Percentiles rank a stretch among this genome's conserved stretches.
Conservation (phyloP, 2,888 invertebrate genomes). For the Tanaodytes sp. region DNA sequence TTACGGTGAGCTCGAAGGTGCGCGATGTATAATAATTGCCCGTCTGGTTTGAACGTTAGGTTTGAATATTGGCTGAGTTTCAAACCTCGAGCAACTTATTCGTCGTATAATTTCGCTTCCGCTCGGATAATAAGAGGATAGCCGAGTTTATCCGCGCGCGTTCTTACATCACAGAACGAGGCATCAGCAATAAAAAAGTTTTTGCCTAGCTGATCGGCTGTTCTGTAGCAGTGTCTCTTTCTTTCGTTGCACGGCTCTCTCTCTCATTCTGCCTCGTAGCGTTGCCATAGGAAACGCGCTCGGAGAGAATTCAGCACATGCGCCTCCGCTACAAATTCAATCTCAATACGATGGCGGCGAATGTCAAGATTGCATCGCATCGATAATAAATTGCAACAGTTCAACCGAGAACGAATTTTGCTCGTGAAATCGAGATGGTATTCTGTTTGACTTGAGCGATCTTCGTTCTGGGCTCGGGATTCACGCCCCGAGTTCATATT, state of each 20-base stretch:
- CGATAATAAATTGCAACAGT: constrained; percentile 56
- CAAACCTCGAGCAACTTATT: not conserved
- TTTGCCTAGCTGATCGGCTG: constrained; percentile 25
- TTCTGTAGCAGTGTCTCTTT: too few relatives aligned
- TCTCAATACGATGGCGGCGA: constrained; percentile 56
- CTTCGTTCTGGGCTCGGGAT: too few relatives aligned
- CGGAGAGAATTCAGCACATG: constrained; percentile 28
- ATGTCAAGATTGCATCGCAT: constrained; percentile 56
- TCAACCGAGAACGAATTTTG: constrained; percentile 47
- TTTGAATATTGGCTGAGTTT: too few relatives aligned
- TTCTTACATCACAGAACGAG: not conserved
- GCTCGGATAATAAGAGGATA: constrained; percentile 11
- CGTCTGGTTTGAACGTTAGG: too few relatives aligned
- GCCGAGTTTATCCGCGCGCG: constrained; percentile 2
- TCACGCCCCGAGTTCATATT: too few relatives aligned
- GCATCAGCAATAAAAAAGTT: constrained; percentile 8
- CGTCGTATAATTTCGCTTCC: constrained; percentile 13
- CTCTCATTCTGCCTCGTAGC: constrained; percentile 14
- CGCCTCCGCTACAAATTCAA: constrained; percentile 54
- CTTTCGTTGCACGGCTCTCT: not conserved
- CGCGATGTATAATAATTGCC: too few relatives aligned
- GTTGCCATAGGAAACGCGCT: constrained; percentile 51
- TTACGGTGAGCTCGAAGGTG: too few relatives aligned
- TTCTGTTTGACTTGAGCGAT: too few relatives aligned
- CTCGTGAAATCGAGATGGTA: constrained; percentile 27